A percentile compares a stretch with the other conserved stretches of the same genome.
These are phyloP conservation scores for Passerina amoena DNA, from an alignment of 2,113 vertebrate species.

Conservation along the genomic window DNA sequence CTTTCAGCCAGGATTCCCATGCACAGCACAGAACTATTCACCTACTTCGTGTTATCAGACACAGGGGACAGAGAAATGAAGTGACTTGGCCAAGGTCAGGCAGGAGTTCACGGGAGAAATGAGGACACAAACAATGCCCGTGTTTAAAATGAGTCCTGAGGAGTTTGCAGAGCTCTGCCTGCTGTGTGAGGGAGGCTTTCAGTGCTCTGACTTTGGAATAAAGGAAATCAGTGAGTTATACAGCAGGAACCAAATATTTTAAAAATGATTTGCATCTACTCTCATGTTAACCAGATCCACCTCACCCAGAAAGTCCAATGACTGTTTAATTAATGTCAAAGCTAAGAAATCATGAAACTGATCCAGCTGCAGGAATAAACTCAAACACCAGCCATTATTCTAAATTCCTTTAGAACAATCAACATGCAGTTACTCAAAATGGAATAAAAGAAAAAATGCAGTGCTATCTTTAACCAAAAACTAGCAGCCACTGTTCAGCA, in stretches of 20 bases:
- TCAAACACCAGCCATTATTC: neutral
- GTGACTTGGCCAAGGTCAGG: neutral
- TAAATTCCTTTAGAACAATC: neutral
- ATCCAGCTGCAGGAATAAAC: neutral
- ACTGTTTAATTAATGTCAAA: neutral
- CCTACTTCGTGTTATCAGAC: neutral
- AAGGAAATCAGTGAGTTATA: neutral
- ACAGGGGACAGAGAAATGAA: neutral
- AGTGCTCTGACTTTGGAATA: neutral
- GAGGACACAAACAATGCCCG: neutral
- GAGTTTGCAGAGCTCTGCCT: neutral
- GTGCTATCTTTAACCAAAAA: neutral
- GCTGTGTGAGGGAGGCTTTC: neutral
- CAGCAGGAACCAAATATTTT: neutral
- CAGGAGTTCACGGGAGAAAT: neutral
- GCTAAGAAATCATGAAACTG: neutral
- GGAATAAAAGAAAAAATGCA: neutral
- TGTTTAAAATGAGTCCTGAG: neutral
- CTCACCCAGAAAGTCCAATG: neutral
- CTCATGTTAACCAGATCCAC: neutral
- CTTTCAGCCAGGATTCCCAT: neutral
- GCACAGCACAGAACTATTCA: neutral
- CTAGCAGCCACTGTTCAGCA: neutral
- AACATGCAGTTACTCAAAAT: neutral
- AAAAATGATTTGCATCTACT: neutral